Percentiles rank a stretch among this genome's conserved stretches.
phyloP scores from a whole-genome alignment of 2,113 vertebrate species.

The Xerus inauris region DNA sequence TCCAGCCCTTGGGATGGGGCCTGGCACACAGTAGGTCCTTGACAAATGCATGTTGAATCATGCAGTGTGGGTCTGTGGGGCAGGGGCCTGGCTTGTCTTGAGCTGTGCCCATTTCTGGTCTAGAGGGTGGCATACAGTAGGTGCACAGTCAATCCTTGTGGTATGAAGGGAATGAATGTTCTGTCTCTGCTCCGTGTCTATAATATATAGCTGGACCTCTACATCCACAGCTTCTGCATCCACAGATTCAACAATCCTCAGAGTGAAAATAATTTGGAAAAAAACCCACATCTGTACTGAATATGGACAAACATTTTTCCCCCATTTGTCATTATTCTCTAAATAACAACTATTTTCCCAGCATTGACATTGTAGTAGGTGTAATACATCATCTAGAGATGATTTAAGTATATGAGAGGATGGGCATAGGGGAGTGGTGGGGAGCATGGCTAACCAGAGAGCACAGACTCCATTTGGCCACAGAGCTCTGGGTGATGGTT shows the following conservation, averaged over 20 bases:
- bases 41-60: neutral
- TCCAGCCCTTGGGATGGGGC: neutral
- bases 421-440: neutral
- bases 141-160: neutral
- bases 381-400: no score
- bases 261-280: no score
- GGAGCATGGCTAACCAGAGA: neutral
- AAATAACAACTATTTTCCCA: no score
- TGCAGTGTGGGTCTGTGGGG: neutral
- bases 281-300: neutral
- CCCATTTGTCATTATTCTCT: neutral
- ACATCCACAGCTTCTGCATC: neutral
- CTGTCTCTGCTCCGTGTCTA: no score
- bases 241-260: neutral
- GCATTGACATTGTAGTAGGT: no score
- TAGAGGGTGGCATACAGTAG: neutral
- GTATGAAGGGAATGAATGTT: neutral
- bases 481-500: accelerated
- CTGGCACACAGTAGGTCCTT: neutral
- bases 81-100: neutral
- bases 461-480: neutral
- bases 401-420: no score
- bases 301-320: neutral
- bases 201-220: neutral
- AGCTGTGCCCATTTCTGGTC: neutral